A percentile compares a stretch with the other conserved stretches of the same genome.
phyloP scores from a whole-genome alignment of 2,113 vertebrate species.

The Petaurus breviceps region DNA sequence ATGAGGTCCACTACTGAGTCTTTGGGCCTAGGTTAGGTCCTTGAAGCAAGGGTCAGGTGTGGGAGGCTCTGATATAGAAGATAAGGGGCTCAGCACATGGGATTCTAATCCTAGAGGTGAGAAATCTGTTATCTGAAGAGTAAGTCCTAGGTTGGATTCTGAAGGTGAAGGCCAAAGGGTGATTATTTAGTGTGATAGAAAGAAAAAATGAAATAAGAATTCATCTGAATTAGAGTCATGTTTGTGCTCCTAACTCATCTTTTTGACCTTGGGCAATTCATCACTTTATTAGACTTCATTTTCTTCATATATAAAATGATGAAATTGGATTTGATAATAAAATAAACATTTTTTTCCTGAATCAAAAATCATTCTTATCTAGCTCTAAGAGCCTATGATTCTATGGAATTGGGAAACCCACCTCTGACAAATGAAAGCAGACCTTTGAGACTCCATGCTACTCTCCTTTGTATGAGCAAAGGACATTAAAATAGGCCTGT shows the following conservation, averaged over 20 bases:
- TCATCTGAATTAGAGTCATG: background rate
- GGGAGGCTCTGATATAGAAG: background rate
- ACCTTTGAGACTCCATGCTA: accelerated
- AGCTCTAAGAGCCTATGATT: accelerated
- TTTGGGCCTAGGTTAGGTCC: background rate
- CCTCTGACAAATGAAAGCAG: too few relatives aligned
- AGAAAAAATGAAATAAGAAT: background rate
- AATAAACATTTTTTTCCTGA: background rate
- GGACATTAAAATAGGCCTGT: accelerated
- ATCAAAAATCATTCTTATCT: background rate
- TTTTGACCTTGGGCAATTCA: background rate
- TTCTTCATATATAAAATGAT: background rate
- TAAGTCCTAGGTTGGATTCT: background rate
- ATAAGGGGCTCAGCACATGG: background rate
- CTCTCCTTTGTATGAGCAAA: background rate
- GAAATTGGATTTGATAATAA: accelerated
- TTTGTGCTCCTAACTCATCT: background rate
- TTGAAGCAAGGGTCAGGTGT: background rate
- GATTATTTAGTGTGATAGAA: background rate
- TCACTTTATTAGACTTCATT: background rate
- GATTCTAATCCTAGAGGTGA: background rate
- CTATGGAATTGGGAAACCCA: accelerated
- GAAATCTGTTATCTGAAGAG: background rate
- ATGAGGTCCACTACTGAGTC: background rate
- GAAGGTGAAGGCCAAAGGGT: background rate